Evolutionary conservation across 2,888 invertebrate genomes (phyloP), one percentile per base, ranked within the genome.

Genomic region (Cryptus armator): DNA sequence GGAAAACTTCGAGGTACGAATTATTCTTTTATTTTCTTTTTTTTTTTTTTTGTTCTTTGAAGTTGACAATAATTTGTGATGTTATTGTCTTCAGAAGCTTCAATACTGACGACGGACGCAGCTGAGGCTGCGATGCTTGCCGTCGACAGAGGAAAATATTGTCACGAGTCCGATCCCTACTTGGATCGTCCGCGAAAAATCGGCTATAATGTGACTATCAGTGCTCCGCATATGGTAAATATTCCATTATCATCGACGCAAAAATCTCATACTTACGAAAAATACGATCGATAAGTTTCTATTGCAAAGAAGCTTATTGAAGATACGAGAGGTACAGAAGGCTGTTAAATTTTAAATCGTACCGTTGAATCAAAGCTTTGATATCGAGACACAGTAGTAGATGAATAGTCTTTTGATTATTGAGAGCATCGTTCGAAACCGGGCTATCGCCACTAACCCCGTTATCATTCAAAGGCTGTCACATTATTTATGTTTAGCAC

Each of bases 201-300:
- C 92, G 99, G 99, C 56, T 99, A 96, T 93, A 97, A 98, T 64
- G 99, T 99, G 9, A 99, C 99, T 0, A 99, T 99, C 83, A 98
- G 98, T 94, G 99, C 99, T 43, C 99, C 99, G 10, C 99, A 99
- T 92, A 99, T 99, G 99, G 98, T 98, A 94, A 88, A 70, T 74
- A 32, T 32, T 32, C n/a, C 32, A 62, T 6, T 2, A 6, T 44
- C 29, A 24, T 44, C 9, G 62, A n/a, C 1, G 44, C 5, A 6
- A 37, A 56, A 59, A 10, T 43, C n/a, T 74, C 14, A 56, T 29
- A n/a, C n/a, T n/a, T n/a, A 1, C 32, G 3, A n/a, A 32, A 32
- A 62, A 6, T 56, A 9, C 16, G n/a, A 1, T 62, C 48, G 24
- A 66, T 9, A 24, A n/a, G 16, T 46, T 48, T 48, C 12, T 6